Evolutionary conservation across 2,797 vertebrate genomes (phyloP), one percentile per base, ranked within the genome.

Genomic region (Carapus acus): DNA sequence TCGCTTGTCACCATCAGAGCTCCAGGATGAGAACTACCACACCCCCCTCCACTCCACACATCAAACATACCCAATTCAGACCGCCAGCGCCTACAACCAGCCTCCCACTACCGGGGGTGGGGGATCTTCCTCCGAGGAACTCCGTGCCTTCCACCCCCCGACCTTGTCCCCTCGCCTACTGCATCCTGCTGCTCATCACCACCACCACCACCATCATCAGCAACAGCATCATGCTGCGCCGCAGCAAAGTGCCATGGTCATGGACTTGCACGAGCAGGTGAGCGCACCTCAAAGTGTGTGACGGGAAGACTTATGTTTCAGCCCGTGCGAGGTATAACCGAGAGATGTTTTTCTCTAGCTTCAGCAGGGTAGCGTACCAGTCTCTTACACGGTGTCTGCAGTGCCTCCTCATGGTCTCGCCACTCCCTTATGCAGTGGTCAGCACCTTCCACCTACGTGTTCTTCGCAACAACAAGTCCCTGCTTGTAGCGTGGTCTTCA

Each of bases 211-310:
- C n/a, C 69, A 66, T 16, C 69, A 69, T 1, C 74, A 75, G 2
- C 77, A 76, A 21, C 82, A 77, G 9, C 81, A 81, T 22, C 80
- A 80, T 9, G 54, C 65, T 14, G 38, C 62, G 1, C 80, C 79
- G 59, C 94, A 94, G 82, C 94, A 93, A 74, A 95, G 92, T 52
- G 82, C 93, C 59, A 83, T 97, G 70, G 89, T 97, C 78, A 89
- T 97, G 86, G 94, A 97, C 80, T 86, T 97, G 54, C 95, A 97
- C 17, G 94, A 97, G 53, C 94, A 96, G 91, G 95, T 98, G 17
- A 57, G 66, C 8, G 2, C 14, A 3, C 6, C 6, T 7, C 31
- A 4, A 9, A 5, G 31, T 33, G 31, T 7, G 8, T 33, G 31
- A 33, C 8, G 14, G 6, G 14, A 4, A 13, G 11, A 9, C 3